Evolutionary conservation across 92 coral and sea anemone genomes (phyloP), one percentile per base, ranked within the genome.

Genomic region (Micromussa lordhowensis): DNA sequence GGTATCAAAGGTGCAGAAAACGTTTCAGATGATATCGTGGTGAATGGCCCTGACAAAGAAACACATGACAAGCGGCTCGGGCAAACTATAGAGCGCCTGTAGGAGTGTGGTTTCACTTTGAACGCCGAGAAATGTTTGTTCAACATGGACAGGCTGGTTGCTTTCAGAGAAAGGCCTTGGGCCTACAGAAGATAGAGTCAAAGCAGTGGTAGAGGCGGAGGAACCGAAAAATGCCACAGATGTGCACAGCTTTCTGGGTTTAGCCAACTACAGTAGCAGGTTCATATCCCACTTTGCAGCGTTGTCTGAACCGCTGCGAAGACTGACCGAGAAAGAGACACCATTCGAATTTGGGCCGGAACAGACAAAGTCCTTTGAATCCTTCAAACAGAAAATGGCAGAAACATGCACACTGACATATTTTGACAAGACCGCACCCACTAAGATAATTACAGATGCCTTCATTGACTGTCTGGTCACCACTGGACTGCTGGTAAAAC

Each of bases 11-110:
- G 93, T 30, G 89, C 77, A 2, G 85, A 90, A 13, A 94, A 92
- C 89, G 92, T 87, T 53, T 91, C 95, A 19, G 96, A 94, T 79
- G 93, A 94, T 84, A 94, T 92, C 29, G 86, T 84, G 30, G 92
- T 90, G 58, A 92, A 92, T 54, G 92, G 82, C n/a, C 87, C 79
- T 26, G 85, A 88, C 85, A 74, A 85, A 72, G 75, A 74, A 36
- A 90, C 85, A 48, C 91, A 94, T 82, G 90, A 89, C 79, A 85
- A 84, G 88, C 89, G 85, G 29, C 88, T 94, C 34, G 80, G 80
- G 36, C 85, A 83, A 80, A 66, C 68, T 44, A 84, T 94, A 24
- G 69, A 85, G 28, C 86, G 90, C 22, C 75, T 92, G 75, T 85
- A 79, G 13, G 87, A 89, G 40, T 68, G 92, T 51, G 89, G 87